A percentile compares a stretch with the other conserved stretches of the same genome.
Conservation (phyloP, 23 tunicate genomes). For the Diplosoma virens region DNA sequence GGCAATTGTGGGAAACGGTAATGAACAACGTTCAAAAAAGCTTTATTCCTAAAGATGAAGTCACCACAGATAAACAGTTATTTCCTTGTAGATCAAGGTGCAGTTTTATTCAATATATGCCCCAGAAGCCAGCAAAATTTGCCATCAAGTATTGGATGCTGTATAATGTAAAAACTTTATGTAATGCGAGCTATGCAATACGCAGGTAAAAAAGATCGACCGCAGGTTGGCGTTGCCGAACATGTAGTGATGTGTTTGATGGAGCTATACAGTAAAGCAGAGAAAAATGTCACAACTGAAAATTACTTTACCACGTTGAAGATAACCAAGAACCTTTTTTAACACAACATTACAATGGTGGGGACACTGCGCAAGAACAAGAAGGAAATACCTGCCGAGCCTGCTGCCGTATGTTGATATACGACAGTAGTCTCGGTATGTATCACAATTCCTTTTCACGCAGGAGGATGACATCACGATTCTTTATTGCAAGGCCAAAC, state of each 20-base stretch:
- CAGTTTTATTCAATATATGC: not conserved
- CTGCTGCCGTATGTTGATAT: not conserved
- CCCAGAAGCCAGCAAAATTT: conserved; percentile 9
- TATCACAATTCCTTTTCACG: conserved; percentile 11
- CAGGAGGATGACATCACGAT: conserved; percentile 1
- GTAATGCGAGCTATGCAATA: not conserved
- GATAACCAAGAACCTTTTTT: not conserved
- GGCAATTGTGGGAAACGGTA: conserved; percentile 18
- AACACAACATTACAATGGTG: conserved; percentile 1
- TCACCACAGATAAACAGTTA: conserved; percentile 11
- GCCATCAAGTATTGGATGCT: conserved; percentile 20
- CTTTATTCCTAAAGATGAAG: conserved; percentile 6
- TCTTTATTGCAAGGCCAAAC: conserved; percentile 8
- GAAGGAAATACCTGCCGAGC: conserved; percentile 1
- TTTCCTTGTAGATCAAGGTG: conserved; percentile 20
- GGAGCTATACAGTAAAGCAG: conserved; percentile 18
- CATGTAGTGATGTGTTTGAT: conserved; percentile 14
- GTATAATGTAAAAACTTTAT: conserved; percentile 14
- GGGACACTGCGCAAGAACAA: conserved; percentile 16
- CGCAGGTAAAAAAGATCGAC: conserved; percentile 14
- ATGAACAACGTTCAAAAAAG: conserved; percentile 10
- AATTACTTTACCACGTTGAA: conserved; percentile 4
- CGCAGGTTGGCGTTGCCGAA: conserved; percentile 16
- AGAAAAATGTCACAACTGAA: conserved; percentile 10
- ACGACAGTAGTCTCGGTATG: conserved; percentile 5